These are phyloP conservation scores for Belonocnema kinseyi DNA, from an alignment of 1,140 invertebrate genomes.

Conservation along the genomic window DNA sequence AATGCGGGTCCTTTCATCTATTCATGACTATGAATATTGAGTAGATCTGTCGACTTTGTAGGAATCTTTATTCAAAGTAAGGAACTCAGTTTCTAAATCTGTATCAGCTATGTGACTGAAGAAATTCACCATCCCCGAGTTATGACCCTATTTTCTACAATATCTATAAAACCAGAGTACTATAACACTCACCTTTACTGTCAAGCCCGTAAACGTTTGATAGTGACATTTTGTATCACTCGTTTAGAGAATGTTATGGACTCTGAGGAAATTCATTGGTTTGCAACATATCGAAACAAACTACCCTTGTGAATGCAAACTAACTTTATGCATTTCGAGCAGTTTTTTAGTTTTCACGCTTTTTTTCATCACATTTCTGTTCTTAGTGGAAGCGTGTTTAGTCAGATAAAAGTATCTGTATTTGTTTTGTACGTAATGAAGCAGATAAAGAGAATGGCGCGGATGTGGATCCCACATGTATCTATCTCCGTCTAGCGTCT, in stretches of 20 bases:
- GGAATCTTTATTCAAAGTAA: too few species aligned
- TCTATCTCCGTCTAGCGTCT: too few species aligned
- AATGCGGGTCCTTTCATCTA: neutral
- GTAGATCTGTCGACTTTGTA: too few species aligned
- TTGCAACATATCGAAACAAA: conserved; percentile 7
- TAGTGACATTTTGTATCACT: conserved; percentile 26
- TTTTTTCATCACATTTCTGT: too few species aligned
- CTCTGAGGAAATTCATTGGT: conserved; percentile 9
- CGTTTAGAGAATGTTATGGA: conserved; percentile 15
- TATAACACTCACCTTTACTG: conserved; percentile 20
- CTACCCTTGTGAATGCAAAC: neutral
- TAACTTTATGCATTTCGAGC: neutral
- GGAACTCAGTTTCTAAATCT: neutral
- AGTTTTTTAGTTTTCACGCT: neutral
- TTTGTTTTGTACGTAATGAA: too few species aligned
- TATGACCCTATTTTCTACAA: conserved; percentile 20
- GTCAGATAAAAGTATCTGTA: too few species aligned
- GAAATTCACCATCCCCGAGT: neutral
- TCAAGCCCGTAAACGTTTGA: conserved; percentile 22
- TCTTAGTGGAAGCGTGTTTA: too few species aligned
- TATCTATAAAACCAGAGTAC: conserved; percentile 1
- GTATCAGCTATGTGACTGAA: neutral
- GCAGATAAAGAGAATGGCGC: too few species aligned
- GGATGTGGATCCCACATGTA: too few species aligned
- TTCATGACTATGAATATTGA: neutral